phyloP scores from a whole-genome alignment of 2,888 invertebrate genomes.

The Drosophila flavopinicola region DNA sequence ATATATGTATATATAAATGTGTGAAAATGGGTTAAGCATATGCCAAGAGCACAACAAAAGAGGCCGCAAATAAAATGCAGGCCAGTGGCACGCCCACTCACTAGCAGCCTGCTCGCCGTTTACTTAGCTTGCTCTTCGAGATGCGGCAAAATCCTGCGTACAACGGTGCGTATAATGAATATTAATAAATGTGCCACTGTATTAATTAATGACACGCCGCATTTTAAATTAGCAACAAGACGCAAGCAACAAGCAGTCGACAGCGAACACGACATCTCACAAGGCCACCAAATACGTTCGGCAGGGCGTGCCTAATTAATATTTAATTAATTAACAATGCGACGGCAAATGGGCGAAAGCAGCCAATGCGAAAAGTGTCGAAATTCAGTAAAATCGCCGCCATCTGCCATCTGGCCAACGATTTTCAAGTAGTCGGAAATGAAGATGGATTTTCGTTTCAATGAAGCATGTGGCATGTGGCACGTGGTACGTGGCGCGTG shows the following conservation, averaged over 20 bases:
- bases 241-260: conserved; percentile 36
- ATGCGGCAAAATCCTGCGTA: conserved; percentile 22
- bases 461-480: conserved; percentile 27
- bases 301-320: conserved; percentile 62
- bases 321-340: conserved; percentile 75
- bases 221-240: conserved; percentile 64
- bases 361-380: conserved; percentile 36
- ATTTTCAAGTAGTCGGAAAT: conserved; percentile 24
- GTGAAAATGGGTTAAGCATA: conserved; percentile 66
- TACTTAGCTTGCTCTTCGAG: conserved; percentile 1
- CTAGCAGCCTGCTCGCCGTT: background rate
- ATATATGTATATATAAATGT: conserved; percentile 32
- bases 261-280: conserved; percentile 59
- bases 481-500: conserved; percentile 37
- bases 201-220: conserved; percentile 64
- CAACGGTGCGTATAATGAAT: conserved; percentile 70
- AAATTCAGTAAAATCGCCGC: conserved; percentile 36
- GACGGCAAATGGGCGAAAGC: conserved; percentile 30
- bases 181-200: conserved; percentile 70
- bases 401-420: conserved; percentile 60
- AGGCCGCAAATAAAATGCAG: conserved; percentile 56
- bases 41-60: conserved; percentile 57
- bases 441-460: conserved; percentile 41
- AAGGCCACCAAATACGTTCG: conserved; percentile 33
- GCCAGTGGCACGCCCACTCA: conserved; percentile 36